Evolutionary conservation across 2,797 vertebrate species (phyloP), one percentile per base, ranked within the genome.

Genomic region (Notamacropus eugenii): DNA sequence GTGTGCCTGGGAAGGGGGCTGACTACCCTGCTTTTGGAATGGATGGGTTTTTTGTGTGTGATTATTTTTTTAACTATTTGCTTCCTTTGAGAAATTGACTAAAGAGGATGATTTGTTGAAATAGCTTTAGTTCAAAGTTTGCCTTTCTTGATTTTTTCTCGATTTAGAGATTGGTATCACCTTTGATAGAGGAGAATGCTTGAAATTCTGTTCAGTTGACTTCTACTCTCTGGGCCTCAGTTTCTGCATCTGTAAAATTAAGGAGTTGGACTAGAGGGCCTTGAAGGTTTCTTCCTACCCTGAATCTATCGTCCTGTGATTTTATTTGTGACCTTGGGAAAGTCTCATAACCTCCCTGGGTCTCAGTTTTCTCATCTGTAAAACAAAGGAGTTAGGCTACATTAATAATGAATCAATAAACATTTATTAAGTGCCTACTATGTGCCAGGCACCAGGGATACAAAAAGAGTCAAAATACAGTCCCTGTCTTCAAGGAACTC

Each of bases 41-140:
- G 14, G 2, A 28, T 96, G 0, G 52, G 4, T 67, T 93, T 5
- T 93, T 29, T 94, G 52, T 5, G 5, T 34, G 50, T 31, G 67
- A 12, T 14, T 50, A 9, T 59, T 58, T 57, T 62, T 87, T 57
- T 56, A 94, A 93, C 10, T 58, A 14, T 8, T 82, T 93, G 2
- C 0, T 93, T 95, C 95, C 54, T 95, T 28, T 96, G 29, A 31
- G 54, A 93, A 93, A 11, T 87, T 95, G 52, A 92, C 52, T 93
- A 95, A 92, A 19, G 27, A 22, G 57, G 40, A 8, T 95, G 92
- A 87, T 90, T 4, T 95, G 11, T 54, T 94, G 24, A 58, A 90
- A 50, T 57, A n/a, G 2, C 46, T 93, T 22, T 94, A 95, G 90
- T 56, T 58, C 92, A 90, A 91, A 55, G 46, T 55, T 92, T 93